Evolutionary conservation across 2,888 invertebrate species (phyloP).

Genomic region (Odontomyia ornata): DNA sequence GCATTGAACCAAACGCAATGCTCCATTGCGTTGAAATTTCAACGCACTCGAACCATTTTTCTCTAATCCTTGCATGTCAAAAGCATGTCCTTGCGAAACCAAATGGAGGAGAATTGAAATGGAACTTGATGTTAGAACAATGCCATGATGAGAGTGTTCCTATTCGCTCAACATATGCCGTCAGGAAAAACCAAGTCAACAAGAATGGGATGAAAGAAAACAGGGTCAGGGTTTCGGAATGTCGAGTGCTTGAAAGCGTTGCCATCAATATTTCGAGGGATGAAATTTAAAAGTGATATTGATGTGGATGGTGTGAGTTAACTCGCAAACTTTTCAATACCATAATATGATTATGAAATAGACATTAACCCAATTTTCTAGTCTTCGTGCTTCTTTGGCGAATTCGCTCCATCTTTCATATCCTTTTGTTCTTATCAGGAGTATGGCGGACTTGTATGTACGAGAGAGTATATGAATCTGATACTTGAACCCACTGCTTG

Average conservation of each 20-base stretch:
- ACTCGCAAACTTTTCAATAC: conserved; percentile 34
- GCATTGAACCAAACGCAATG: background rate
- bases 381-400: conserved; percentile 12
- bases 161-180: background rate
- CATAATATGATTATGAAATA: conserved; percentile 44
- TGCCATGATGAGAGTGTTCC: background rate
- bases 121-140: background rate
- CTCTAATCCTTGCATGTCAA: background rate
- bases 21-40: conserved; percentile 19
- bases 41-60: conserved; percentile 13
- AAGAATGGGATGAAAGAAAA: conserved; percentile 17
- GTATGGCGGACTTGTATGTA: background rate
- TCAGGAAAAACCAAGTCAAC: conserved; percentile 1
- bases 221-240: conserved; percentile 34
- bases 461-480: background rate
- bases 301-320: background rate
- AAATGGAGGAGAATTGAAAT: background rate
- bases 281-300: background rate
- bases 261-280: background rate
- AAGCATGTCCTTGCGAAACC: conserved; percentile 29
- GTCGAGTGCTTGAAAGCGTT: conserved; percentile 1
- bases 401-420: background rate
- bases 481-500: background rate
- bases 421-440: background rate
- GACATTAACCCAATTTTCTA: conserved; percentile 47